Evolutionary conservation across 2,797 vertebrate genomes (phyloP).

Genomic region (Clarias pachynema): DNA sequence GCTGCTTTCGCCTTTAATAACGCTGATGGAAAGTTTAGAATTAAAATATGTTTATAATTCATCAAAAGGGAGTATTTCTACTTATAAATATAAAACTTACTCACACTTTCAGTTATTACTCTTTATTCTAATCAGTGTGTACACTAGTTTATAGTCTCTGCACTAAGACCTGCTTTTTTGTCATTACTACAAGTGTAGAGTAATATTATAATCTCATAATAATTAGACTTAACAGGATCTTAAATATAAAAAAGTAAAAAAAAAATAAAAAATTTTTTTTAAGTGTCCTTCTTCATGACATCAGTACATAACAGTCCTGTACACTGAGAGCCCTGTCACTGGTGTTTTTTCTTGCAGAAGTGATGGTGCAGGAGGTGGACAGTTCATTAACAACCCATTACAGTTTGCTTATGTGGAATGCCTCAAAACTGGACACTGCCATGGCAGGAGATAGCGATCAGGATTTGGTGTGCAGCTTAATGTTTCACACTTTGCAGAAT

Average conservation of each 20-base stretch:
- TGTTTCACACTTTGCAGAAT: slow-evolving; percentile 47
- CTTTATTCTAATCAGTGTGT: background rate
- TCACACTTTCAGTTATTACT: background rate
- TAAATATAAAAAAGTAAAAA: background rate
- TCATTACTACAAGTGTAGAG: background rate
- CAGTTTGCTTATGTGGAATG: slow-evolving; percentile 14
- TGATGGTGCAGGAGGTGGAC: slow-evolving; percentile 25
- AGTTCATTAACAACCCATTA: slow-evolving; percentile 16
- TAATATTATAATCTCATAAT: background rate
- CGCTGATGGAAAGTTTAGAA: background rate
- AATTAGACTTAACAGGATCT: background rate
- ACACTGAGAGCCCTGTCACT: background rate
- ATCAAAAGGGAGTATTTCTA: background rate
- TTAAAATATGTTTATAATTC: background rate
- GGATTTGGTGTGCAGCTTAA: slow-evolving; percentile 39
- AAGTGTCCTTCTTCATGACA: background rate
- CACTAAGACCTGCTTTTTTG: background rate
- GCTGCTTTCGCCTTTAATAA: background rate
- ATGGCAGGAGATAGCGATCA: slow-evolving; percentile 52
- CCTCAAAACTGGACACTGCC: slow-evolving; percentile 32
- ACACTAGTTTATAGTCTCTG: background rate
- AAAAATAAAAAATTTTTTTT: too few species aligned
- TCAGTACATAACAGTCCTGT: background rate
- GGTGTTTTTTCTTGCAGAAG: slow-evolving; percentile 31
- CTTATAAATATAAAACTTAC: background rate